A percentile compares a stretch with the other conserved stretches of the same genome.
These are phyloP conservation scores for Malthinus flaveolus DNA, from an alignment of 2,888 invertebrate species.

Conservation along the genomic window DNA sequence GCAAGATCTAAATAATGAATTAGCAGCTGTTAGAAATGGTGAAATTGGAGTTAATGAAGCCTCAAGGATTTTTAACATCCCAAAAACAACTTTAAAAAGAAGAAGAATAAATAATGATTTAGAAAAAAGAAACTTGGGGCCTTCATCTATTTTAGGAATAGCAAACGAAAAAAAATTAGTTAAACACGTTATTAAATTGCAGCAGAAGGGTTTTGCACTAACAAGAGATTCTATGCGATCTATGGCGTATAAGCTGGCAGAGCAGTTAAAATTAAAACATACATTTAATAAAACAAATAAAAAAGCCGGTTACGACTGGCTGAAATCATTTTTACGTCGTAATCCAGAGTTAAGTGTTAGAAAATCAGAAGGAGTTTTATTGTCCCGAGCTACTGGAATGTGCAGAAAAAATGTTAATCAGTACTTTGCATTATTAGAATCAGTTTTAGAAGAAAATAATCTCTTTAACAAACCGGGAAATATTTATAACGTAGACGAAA, in stretches of 20 bases:
- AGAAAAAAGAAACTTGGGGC: not conserved
- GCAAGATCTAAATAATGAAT: not conserved
- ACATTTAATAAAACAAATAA: too few relatives aligned
- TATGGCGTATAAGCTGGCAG: not conserved
- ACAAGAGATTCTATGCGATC: not conserved
- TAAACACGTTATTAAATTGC: not conserved
- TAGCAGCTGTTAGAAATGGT: not conserved
- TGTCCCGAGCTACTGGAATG: not conserved
- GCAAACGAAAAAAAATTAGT: not conserved
- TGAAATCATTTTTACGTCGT: not conserved
- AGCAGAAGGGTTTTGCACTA: not conserved
- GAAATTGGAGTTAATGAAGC: not conserved
- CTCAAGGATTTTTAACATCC: not conserved
- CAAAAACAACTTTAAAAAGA: not conserved
- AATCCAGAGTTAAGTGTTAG: not conserved
- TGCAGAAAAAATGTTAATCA: not conserved
- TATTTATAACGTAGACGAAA: constrained; percentile 9
- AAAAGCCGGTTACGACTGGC: constrained; percentile 5
- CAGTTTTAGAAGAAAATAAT: not conserved
- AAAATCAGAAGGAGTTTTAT: constrained; percentile 1
- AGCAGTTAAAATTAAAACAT: not conserved
- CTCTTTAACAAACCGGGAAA: constrained; percentile 7
- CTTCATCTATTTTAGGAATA: not conserved
- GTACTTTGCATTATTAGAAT: not conserved
- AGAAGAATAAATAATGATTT: not conserved